Conservation (phyloP, 2,888 invertebrate genomes). For the Saturnia japonica region DNA sequence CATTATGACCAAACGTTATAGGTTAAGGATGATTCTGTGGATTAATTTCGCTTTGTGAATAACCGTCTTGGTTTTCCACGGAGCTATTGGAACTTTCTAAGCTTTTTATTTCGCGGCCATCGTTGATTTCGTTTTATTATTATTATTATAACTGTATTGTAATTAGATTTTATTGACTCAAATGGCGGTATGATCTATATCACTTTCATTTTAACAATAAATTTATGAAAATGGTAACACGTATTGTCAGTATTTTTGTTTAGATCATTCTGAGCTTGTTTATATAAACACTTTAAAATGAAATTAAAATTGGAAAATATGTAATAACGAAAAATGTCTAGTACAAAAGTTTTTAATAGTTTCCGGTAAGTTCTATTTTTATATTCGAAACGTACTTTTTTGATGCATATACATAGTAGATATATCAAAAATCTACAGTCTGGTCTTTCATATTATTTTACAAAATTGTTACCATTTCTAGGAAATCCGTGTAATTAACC, state of each 20-base stretch:
- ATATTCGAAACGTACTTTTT: not conserved
- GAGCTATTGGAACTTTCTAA: conserved; percentile 62
- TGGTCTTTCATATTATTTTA: not conserved
- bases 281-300: no score
- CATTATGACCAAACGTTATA: conserved; percentile 26
- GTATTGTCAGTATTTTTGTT: not conserved
- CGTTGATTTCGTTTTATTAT: not conserved
- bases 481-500: not conserved
- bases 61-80: conserved; percentile 50
- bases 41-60: conserved; percentile 58
- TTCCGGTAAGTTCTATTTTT: no score
- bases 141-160: not conserved
- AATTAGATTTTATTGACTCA: not conserved
- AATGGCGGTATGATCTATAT: not conserved
- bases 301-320: no score
- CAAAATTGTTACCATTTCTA: not conserved
- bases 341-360: no score
- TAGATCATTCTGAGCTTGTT: not conserved
- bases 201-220: not conserved
- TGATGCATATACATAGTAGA: not conserved
- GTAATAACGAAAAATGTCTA: no score
- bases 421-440: not conserved
- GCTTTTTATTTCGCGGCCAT: conserved; percentile 12
- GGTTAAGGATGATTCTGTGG: conserved; percentile 46
- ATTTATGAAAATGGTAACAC: not conserved